Base-by-base conservation (phyloP, 2,888 invertebrate genomes). In the Meta bourneti region DNA sequence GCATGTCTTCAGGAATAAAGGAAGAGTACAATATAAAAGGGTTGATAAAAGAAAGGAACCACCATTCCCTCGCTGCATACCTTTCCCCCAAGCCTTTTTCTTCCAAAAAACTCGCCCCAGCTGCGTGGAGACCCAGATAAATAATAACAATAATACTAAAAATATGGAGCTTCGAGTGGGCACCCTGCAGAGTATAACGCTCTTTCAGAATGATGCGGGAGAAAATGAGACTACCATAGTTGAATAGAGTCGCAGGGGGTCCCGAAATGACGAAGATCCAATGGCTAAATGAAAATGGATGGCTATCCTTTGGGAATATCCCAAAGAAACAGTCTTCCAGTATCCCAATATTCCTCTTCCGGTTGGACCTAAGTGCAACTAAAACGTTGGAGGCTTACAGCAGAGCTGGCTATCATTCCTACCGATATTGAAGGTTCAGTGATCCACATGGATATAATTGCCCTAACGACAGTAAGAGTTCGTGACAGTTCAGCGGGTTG, bases 261-360 rank as follows among this genome's bases (percentile, higher is more conserved):
- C 79, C 19, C 34, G 84, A 79, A 79, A 90, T 79, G 89, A 83
- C 79, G 83, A 82, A 83, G 79, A 83, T 84, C 71, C 79, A 69
- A 80, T 77, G 78, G 72, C 74, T 80, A 90, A 90, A 90, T 90
- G 90, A 85, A 85, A 90, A 84, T 72, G 75, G 84, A 89, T 90
- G 79, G 69, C 48, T 20, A 19, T 85, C 74, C 51, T 80, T 51
- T 19, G 61, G 80, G 84, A 79, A 80, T 54, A 90, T 69, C 78
- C 7, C 2, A 16, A 34, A 48, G 34, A 74, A 49, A 34, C 61
- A 11, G 13, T 70, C 61, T 0, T 71, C 20, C 81, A 48, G 16
- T 75, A 84, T 61, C 84, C 52, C 82, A 83, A 83, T 72, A 83
- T 71, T 52, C 34, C 20, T n/a, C 74, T 69, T 70, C 70, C 49